A percentile compares a stretch with the other conserved stretches of the same genome.
Conservation (phyloP, 1,140 invertebrate genomes). For the Trachymyrmex cornetzi region DNA sequence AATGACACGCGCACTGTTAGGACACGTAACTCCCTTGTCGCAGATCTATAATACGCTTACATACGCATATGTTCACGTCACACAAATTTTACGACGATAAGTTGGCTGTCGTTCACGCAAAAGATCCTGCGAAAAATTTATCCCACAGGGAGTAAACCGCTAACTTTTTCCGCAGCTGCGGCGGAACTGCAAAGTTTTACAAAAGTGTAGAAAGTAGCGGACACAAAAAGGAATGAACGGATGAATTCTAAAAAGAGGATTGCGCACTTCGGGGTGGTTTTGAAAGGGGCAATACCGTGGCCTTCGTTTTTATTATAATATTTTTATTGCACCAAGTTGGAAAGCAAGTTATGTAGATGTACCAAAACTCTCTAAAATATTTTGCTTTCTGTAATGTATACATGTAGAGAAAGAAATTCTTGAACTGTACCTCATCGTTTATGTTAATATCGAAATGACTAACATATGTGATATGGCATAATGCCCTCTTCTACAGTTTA, state of each 20-base stretch:
- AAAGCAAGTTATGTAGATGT: neutral
- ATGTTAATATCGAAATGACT: neutral
- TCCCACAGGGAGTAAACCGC: neutral
- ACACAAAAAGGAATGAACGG: conserved; percentile 7
- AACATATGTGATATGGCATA: neutral
- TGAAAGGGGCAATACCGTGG: neutral
- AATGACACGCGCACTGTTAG: neutral
- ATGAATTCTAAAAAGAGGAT: conserved; percentile 28
- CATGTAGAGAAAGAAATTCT: neutral
- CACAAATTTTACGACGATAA: conserved; percentile 36
- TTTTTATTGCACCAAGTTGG: conserved; percentile 15
- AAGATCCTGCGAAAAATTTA: conserved; percentile 42
- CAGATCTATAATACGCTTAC: conserved; percentile 58
- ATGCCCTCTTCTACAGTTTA: neutral
- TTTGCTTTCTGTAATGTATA: neutral
- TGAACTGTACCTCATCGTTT: neutral
- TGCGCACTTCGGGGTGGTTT: neutral
- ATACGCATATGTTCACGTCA: conserved; percentile 33
- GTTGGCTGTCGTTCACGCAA: conserved; percentile 25
- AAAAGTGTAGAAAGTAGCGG: conserved; percentile 17
- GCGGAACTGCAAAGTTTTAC: conserved; percentile 29
- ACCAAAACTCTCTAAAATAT: neutral
- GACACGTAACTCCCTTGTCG: conserved; percentile 22
- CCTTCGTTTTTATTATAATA: conserved; percentile 26
- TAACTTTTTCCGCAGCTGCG: conserved; percentile 46